Evolutionary conservation across 2,797 vertebrate genomes (phyloP).

Genomic region (Bradypodion ventrale): DNA sequence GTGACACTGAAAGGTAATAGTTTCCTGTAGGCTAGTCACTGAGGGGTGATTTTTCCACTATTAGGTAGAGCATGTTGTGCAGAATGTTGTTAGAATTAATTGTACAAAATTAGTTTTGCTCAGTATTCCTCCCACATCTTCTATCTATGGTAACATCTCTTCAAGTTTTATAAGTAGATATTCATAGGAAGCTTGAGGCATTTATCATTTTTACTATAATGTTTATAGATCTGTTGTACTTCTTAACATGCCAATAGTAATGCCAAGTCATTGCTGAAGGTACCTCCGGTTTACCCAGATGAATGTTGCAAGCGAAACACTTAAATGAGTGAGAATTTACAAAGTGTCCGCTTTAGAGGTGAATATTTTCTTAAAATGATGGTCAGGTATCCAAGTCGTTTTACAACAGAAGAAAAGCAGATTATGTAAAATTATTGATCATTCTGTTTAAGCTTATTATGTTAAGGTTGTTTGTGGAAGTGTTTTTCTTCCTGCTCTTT

Average conservation of each 20-base stretch:
- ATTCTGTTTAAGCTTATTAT: neutral
- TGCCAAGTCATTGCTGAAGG: neutral
- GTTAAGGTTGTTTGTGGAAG: neutral
- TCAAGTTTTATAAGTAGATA: slow-evolving; percentile 22
- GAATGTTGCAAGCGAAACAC: neutral
- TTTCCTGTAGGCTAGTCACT: slow-evolving; percentile 39
- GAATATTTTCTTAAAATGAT: neutral
- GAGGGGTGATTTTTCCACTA: slow-evolving; percentile 23
- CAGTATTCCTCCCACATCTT: slow-evolving; percentile 20
- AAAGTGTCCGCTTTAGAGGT: neutral
- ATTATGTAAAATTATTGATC: neutral
- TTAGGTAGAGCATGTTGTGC: slow-evolving; percentile 19
- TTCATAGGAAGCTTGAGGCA: neutral
- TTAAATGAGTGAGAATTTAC: neutral
- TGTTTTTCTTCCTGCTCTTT: neutral
- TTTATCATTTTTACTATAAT: neutral
- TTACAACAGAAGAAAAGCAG: neutral
- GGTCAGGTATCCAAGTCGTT: neutral
- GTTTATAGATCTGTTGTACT: neutral
- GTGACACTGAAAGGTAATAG: slow-evolving; percentile 42
- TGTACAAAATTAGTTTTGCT: slow-evolving; percentile 23
- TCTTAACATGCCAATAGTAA: neutral
- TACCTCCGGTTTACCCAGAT: neutral
- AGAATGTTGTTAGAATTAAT: slow-evolving; percentile 17
- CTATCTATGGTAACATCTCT: neutral